Evolutionary conservation across 92 coral and sea anemone species (phyloP), one percentile per base, ranked within the genome.

Genomic region (Muricea muricata): DNA sequence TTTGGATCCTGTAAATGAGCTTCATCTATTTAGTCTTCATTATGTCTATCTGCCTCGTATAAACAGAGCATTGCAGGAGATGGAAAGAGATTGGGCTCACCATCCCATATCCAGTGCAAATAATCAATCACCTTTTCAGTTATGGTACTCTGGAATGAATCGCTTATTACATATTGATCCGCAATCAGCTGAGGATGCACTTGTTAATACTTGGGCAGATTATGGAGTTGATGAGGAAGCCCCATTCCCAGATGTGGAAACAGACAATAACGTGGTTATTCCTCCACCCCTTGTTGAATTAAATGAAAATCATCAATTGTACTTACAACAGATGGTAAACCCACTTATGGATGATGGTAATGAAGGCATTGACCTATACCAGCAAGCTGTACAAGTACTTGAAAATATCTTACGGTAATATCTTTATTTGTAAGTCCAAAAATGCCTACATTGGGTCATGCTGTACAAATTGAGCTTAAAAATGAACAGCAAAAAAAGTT

Each of bases 1-100:
- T 54, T 80, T 90, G 67, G 90, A 86, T 81, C 93, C 93, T 39
- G 61, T 80, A 29, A 90, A 82, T 86, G 93, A 90, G 68, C 39
- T 60, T 46, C 93, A 90, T 60, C 28, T 90, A 61, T 66, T 75
- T 86, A 78, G 87, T 55, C 93, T 90, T 60, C 93, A 90, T 31
- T 86, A 45, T 46, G 78, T 75, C 25, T 90, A 60, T 81, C 45
- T 90, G 29, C 90, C 87, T 48, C 87, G 80, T 31, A 86, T 90
- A 29, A 90, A 90, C 79, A 86, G 84, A 33, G 63, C 90, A 57
- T 61, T 90, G 20, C 12, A 63, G 7, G 90, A 90, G 45, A 71
- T 89, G 67, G 48, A 56, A 39, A 81, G 65, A 33, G 57, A 66
- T 58, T 87, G 91, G 91, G 84, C 84, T 77, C 52, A 73, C 68